Base-by-base conservation (phyloP, 2,113 vertebrate species). In the Oncorhynchus nerka region DNA sequence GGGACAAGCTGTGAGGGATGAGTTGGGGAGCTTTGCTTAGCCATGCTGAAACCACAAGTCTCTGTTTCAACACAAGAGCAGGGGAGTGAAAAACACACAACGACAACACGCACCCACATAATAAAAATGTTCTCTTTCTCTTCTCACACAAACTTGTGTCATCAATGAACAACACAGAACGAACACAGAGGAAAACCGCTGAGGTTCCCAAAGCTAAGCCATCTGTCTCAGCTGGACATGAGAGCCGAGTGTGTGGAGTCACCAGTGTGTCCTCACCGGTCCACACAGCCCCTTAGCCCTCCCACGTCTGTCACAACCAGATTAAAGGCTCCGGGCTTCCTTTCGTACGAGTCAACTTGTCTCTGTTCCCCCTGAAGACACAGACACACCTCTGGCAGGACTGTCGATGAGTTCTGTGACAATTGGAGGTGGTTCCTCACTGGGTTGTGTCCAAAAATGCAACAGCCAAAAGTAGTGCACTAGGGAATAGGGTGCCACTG, bases 1-100 rank as follows among this genome's bases (percentile, higher is more conserved):
- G 57, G 59, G 71, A 76, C 49, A 15, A 26, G 34, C 72, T 68
- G 34, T 30, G 55, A 71, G 68, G 45, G 72, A 79, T 13, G 12
- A 64, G 8, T 49, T 30, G 2, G 78, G 79, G 82, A 32, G 73
- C 65, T 86, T 75, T 75, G 72, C 67, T 80, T 48, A 39, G 72
- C 67, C 22, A 26, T 76, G 59, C 73, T 79, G 34, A 81, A 34
- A 81, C 84, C 39, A 75, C 48, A 71, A 61, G 22, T 67, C 39
- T 1, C 72, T 71, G 49, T 78, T 76, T 76, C 73, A 61, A 12
- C 12, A 26, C 57, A 7, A 12, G 28, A 59, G 22, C 71, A 45
- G 64, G n/a, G 28, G 78, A 79, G 75, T 55, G 61, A 73, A 30
- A 73, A 71, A 80, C 6, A 32, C 6, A 32, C n/a, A 64, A 64